Percentiles rank a stretch among this genome's conserved stretches.
These are phyloP conservation scores for Acipenser oxyrinchus DNA, from an alignment of 2,797 vertebrate genomes.

Conservation along the genomic window DNA sequence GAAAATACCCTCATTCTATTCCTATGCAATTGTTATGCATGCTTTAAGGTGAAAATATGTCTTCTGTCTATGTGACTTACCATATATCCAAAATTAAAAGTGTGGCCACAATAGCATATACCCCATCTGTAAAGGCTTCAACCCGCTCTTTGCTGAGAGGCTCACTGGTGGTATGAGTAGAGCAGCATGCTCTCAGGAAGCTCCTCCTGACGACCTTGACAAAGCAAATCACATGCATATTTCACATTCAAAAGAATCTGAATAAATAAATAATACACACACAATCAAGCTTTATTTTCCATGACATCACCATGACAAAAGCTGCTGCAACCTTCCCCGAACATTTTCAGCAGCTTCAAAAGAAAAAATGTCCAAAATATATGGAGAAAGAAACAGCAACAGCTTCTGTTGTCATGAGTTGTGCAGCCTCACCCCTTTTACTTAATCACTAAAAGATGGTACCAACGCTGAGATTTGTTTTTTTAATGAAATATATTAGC, in stretches of 20 bases:
- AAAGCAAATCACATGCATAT: background rate
- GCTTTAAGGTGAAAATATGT: background rate
- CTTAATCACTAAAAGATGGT: background rate
- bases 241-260: no score
- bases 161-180: conserved; percentile 72
- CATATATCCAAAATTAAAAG: conserved; percentile 92
- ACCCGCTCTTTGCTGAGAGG: conserved; percentile 85
- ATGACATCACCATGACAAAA: background rate
- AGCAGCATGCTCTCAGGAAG: conserved; percentile 55
- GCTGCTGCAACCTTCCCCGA: background rate
- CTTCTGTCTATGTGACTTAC: conserved; percentile 40
- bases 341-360: background rate
- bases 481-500: no score
- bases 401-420: no score
- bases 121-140: conserved; percentile 88
- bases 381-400: no score
- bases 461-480: conserved; percentile 3
- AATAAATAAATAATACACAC: background rate
- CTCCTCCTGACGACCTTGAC: conserved; percentile 55
- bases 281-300: background rate
- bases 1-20: background rate
- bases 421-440: no score
- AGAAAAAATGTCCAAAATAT: no score
- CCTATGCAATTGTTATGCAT: background rate
- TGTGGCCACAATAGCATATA: conserved; percentile 90